Evolutionary conservation across 2,113 vertebrate species (phyloP).

Genomic region (Elachura formosa): DNA sequence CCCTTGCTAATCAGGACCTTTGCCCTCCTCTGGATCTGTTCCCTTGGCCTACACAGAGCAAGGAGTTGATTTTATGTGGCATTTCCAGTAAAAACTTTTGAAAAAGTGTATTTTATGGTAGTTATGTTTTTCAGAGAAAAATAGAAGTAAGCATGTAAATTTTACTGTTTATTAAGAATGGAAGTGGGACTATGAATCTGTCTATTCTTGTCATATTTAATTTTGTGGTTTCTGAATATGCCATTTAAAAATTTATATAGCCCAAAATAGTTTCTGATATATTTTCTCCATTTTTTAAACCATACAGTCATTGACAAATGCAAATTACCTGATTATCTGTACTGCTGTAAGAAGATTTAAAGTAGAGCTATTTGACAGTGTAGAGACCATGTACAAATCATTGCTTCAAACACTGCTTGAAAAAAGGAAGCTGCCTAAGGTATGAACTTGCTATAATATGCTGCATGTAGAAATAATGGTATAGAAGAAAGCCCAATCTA

Average conservation of each 20-base stretch:
- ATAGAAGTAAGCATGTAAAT: neutral
- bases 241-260: neutral
- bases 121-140: neutral
- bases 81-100: neutral
- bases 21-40: neutral
- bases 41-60: neutral
- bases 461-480: neutral
- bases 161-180: neutral
- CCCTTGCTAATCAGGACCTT: neutral
- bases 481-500: neutral
- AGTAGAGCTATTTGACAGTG: neutral
- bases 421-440: neutral
- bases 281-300: neutral
- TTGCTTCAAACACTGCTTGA: neutral
- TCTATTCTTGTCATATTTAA: neutral
- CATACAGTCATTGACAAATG: neutral
- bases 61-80: neutral
- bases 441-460: neutral
- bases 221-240: neutral
- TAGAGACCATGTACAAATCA: neutral
- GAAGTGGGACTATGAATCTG: neutral
- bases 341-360: neutral
- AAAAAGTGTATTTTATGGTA: neutral
- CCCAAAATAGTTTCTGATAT: neutral
- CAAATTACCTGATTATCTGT: neutral